phyloP scores from a whole-genome alignment of 2,888 invertebrate species.

The Rhamphomyia laevipes region DNA sequence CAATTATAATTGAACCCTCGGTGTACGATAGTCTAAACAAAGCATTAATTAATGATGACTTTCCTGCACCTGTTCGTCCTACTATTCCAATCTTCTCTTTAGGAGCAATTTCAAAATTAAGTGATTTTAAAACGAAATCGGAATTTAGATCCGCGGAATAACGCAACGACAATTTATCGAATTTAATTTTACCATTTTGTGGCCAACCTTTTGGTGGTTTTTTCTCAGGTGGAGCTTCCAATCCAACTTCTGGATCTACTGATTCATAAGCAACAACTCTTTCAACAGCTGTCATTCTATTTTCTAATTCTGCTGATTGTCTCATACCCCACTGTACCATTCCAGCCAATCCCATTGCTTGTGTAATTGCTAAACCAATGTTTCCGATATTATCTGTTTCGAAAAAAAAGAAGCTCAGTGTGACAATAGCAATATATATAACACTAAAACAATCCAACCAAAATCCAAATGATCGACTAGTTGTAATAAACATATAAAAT shows the following conservation, averaged over 20 bases:
- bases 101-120: slow-evolving; percentile 51
- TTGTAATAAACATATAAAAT: slow-evolving; percentile 81
- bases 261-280: slow-evolving; percentile 55
- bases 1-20: slow-evolving; percentile 70
- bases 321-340: slow-evolving; percentile 72
- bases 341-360: slow-evolving; percentile 66
- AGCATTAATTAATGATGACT: slow-evolving; percentile 56
- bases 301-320: slow-evolving; percentile 80
- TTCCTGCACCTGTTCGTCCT: slow-evolving; percentile 65
- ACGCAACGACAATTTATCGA: slow-evolving; percentile 54
- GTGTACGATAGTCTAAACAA: slow-evolving; percentile 68
- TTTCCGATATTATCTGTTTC: slow-evolving; percentile 56
- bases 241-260: slow-evolving; percentile 39
- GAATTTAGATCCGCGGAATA: slow-evolving; percentile 53
- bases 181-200: slow-evolving; percentile 52
- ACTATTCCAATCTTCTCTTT: slow-evolving; percentile 59
- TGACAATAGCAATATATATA: slow-evolving; percentile 73
- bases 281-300: slow-evolving; percentile 86
- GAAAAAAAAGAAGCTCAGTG: slow-evolving; percentile 69
- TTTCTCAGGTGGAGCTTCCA: slow-evolving; percentile 54
- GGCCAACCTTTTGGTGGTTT: slow-evolving; percentile 64
- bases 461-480: slow-evolving; percentile 87
- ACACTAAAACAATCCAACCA: slow-evolving; percentile 85
- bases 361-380: slow-evolving; percentile 68
- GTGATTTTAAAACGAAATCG: slow-evolving; percentile 59